A percentile compares a stretch with the other conserved stretches of the same genome.
phyloP scores from a whole-genome alignment of 2,113 vertebrate genomes.

The Rissa tridactyla region DNA sequence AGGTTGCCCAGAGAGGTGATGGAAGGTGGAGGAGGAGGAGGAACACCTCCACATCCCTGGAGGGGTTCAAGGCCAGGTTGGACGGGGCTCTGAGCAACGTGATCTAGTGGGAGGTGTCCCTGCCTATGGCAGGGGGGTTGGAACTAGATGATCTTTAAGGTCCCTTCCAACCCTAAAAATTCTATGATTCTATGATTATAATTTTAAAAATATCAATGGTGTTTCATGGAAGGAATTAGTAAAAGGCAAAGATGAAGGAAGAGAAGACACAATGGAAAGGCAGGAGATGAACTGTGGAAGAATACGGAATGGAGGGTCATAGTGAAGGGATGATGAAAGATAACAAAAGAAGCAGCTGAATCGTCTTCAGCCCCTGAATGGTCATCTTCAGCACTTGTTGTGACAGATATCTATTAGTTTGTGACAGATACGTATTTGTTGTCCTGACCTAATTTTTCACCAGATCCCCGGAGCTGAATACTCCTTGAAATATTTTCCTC shows the following conservation, averaged over 20 bases:
- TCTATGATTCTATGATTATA: no score
- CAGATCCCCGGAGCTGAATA: not conserved
- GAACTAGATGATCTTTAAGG: no score
- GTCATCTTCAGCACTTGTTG: not conserved
- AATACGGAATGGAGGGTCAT: not conserved
- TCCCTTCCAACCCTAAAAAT: no score
- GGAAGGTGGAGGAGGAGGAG: no score
- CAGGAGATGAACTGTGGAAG: not conserved
- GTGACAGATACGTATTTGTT: not conserved
- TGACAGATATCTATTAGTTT: not conserved
- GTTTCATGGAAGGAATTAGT: not conserved
- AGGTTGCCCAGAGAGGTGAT: no score
- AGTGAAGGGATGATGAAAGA: not conserved
- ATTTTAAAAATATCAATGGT: not conserved
- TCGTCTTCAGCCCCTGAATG: not conserved
- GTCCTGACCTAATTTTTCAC: not conserved
- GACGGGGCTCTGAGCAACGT: no score
- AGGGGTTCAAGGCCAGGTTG: no score
- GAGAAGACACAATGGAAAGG: not conserved
- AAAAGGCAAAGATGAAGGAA: not conserved
- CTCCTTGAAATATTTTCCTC: not conserved
- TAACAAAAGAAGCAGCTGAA: not conserved
- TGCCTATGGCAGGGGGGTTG: no score
- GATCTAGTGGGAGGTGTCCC: no score
- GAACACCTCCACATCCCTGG: no score